phyloP scores from a whole-genome alignment of 2,113 vertebrate species.

The Pithys albifrons region DNA sequence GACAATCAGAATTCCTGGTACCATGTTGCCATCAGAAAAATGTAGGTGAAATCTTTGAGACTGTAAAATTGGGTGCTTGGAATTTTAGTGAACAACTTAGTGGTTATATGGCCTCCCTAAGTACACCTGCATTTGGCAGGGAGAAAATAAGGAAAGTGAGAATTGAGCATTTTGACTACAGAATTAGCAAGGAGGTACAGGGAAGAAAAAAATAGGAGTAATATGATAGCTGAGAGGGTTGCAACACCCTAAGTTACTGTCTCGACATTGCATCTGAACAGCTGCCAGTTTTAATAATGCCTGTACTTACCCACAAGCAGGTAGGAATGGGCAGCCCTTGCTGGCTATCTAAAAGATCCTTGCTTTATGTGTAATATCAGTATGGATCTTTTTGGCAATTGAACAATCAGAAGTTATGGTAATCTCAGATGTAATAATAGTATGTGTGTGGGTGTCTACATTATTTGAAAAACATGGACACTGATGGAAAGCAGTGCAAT shows the following conservation, averaged over 20 bases:
- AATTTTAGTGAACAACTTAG: background rate
- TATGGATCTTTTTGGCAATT: background rate
- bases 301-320: background rate
- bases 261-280: background rate
- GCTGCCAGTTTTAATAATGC: background rate
- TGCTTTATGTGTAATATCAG: background rate
- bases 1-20: background rate
- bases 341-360: background rate
- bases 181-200: background rate
- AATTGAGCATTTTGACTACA: background rate
- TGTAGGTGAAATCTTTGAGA: background rate
- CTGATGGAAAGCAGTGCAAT: background rate
- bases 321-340: background rate
- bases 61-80: background rate
- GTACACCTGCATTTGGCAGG: rapidly evolving
- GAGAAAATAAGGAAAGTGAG: background rate
- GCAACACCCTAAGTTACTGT: background rate
- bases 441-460: background rate
- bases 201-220: background rate
- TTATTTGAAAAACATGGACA: background rate
- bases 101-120: background rate
- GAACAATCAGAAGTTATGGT: background rate
- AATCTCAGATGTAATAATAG: background rate
- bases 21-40: background rate
- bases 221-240: background rate